Conservation (phyloP, 2,113 vertebrate genomes). For the Platysteira castanea region DNA sequence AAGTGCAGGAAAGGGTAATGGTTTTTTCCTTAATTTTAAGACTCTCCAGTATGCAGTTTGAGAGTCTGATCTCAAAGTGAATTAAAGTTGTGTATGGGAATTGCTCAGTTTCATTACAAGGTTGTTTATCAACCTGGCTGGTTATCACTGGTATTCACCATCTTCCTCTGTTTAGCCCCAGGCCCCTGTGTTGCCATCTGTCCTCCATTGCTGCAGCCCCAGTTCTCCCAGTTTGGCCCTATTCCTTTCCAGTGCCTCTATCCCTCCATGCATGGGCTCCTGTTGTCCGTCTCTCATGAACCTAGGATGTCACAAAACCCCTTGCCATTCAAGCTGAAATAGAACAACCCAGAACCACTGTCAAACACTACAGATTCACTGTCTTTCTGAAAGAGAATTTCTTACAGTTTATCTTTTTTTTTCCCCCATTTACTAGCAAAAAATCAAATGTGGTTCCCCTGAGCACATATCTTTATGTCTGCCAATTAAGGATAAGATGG, state of each 20-base stretch:
- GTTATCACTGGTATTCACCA: background rate
- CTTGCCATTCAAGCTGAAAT: background rate
- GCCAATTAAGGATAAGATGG: background rate
- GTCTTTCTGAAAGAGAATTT: background rate
- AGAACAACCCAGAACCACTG: background rate
- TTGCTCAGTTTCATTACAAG: background rate
- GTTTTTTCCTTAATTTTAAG: background rate
- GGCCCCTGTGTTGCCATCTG: background rate
- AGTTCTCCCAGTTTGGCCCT: background rate
- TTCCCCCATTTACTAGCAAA: background rate
- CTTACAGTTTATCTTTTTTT: background rate
- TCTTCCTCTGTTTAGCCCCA: background rate
- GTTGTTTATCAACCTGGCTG: background rate
- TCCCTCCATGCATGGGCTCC: background rate
- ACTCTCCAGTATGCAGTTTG: background rate
- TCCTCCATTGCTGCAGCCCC: background rate
- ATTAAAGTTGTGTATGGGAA: background rate
- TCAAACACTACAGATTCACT: background rate
- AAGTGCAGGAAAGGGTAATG: background rate
- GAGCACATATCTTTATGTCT: background rate
- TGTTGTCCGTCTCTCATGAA: rapidly evolving
- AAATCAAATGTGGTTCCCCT: background rate
- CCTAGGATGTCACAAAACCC: background rate
- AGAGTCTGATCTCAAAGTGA: background rate
- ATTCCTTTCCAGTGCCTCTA: background rate